Conservation (phyloP, 2,888 invertebrate genomes). For the Folsomia candida region DNA sequence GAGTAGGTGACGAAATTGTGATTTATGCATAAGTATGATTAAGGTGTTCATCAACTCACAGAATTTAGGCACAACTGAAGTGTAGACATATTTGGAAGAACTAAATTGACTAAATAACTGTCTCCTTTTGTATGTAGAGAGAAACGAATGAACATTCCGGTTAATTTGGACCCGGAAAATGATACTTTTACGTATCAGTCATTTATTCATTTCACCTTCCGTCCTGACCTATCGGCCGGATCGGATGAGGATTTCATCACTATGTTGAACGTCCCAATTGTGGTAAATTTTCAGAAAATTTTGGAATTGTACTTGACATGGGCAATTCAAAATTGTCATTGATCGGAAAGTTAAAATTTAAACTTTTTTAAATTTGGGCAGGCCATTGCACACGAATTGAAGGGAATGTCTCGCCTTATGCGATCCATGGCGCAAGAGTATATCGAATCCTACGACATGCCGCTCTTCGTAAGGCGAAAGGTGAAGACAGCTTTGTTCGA, state of each 20-base stretch:
- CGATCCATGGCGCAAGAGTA: constrained; percentile 31
- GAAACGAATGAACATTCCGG: constrained; percentile 20
- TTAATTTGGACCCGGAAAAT: constrained; percentile 21
- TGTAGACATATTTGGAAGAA: too few species aligned
- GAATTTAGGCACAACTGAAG: too few species aligned
- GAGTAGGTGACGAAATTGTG: too few species aligned
- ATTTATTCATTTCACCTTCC: constrained; percentile 25
- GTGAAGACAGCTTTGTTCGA: constrained; percentile 26
- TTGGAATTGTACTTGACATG: too few species aligned
- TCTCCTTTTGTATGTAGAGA: constrained; percentile 19
- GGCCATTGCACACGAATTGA: constrained; percentile 33
- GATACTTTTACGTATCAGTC: constrained; percentile 25
- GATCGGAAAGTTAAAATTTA: too few species aligned
- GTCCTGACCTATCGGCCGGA: constrained; percentile 33
- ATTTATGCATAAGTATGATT: too few species aligned
- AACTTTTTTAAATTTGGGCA: background rate
- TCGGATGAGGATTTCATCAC: constrained; percentile 30
- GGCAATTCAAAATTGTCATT: too few species aligned
- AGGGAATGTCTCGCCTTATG: constrained; percentile 21
- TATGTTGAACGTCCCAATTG: constrained; percentile 29
- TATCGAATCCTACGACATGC: constrained; percentile 28
- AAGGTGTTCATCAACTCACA: too few species aligned
- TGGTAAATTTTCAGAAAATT: too few species aligned
- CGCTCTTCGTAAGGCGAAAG: constrained; percentile 21
- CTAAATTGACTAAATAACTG: background rate